Evolutionary conservation across 1,140 invertebrate species (phyloP), one percentile per base, ranked within the genome.

Genomic region (Trichomalopsis sarcophagae): DNA sequence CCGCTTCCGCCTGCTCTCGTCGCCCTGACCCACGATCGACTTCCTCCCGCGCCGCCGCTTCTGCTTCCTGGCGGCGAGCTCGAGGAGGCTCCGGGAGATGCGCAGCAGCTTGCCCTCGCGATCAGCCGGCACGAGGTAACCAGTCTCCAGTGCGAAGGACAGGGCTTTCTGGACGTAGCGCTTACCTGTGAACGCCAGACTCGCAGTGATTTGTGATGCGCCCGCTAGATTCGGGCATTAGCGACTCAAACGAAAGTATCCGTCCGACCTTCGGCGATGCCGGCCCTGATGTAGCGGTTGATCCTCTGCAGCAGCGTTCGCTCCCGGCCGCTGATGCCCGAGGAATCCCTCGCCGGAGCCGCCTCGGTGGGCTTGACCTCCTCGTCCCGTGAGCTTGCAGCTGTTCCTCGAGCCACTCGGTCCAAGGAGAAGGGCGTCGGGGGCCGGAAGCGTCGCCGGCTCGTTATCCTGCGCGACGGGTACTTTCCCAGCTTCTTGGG

Each of bases 61-160:
- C 6, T 1, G 55, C 17, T n/a, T 62, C 55, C 21, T n/a, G 17
- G 55, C 14, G 73, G 0, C 36, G 83, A 79, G n/a, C 55, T 84
- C 80, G 21, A 84, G 47, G 17, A n/a, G 55, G 7, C 0, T 69
- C 62, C 91, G 27, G 9, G 90, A 88, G 5, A 92, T 82, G 3
- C 88, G 88, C 1, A 92, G 86, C 10, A 90, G 71, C 75, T 87
- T 89, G 2, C 91, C 91, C 10, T 89, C 82, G 0, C 83, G 77
- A 68, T 91, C 90, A 3, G 84, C 75, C 0, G 90, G 90, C 23
- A 89, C 90, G 33, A 92, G 82, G 84, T 91, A 92, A 40, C 91
- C 91, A 27, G 87, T 87, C 50, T 88, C 90, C 71, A 92, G 82
- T 30, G 88, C 91, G 36, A 91, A 88, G 0, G 89, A 87, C n/a